Conservation (phyloP, 2,113 vertebrate species). For the Panurus biarmicus region DNA sequence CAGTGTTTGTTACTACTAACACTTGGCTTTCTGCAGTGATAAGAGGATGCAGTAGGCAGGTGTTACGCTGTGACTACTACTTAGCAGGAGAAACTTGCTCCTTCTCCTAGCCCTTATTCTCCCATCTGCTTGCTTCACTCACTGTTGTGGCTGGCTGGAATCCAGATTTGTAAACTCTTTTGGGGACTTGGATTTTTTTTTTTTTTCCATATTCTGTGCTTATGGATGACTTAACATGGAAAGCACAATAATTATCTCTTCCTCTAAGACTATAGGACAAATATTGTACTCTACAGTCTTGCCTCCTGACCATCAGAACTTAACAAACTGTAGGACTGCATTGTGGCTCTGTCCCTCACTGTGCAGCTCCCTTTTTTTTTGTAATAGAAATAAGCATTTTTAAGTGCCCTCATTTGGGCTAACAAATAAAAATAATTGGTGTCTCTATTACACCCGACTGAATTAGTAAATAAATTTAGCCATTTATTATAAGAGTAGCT, state of each 20-base stretch:
- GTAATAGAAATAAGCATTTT: background rate
- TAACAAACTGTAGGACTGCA: background rate
- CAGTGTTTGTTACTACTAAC: slow-evolving; percentile 55
- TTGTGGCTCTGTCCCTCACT: background rate
- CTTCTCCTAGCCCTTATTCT: slow-evolving; percentile 17
- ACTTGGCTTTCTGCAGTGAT: slow-evolving; percentile 30
- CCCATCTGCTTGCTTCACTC: slow-evolving; percentile 54
- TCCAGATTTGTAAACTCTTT: slow-evolving; percentile 19
- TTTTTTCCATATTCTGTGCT: background rate
- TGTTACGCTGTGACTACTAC: slow-evolving; percentile 44
- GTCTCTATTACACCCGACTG: background rate
- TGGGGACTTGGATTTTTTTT: background rate
- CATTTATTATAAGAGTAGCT: background rate
- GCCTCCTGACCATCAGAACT: background rate
- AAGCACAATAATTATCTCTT: background rate
- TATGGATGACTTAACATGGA: background rate
- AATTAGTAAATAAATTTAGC: background rate
- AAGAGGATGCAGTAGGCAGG: slow-evolving; percentile 47
- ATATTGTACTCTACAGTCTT: background rate
- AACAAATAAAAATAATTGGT: background rate
- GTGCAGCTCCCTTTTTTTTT: background rate
- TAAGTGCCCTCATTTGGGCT: background rate
- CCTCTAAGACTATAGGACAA: background rate
- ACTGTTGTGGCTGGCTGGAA: slow-evolving; percentile 17
- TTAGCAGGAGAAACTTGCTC: slow-evolving; percentile 51